Percentiles rank a stretch among this genome's conserved stretches.
Conservation (phyloP, 2,113 vertebrate species). For the Microcebus ravelobensis region DNA sequence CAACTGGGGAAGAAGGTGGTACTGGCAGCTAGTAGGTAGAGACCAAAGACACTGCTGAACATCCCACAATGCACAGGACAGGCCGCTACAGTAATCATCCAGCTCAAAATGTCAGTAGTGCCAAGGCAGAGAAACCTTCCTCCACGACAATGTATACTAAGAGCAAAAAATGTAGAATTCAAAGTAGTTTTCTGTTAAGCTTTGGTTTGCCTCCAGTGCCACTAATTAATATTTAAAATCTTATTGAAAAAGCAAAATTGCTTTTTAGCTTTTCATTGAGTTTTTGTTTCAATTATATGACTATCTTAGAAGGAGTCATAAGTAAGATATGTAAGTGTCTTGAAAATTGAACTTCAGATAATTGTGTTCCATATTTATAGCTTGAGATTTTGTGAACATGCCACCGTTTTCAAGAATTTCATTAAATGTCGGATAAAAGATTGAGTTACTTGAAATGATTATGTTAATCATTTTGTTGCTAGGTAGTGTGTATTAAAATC, state of each 20-base stretch:
- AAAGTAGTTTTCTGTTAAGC: neutral
- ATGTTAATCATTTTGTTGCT: constrained; percentile 15
- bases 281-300: constrained; percentile 43
- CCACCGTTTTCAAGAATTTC: neutral
- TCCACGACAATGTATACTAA: neutral
- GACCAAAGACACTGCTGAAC: neutral
- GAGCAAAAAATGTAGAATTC: neutral
- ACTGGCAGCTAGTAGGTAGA: neutral
- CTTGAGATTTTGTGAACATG: constrained; percentile 32
- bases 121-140: neutral
- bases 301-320: neutral
- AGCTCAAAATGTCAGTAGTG: neutral
- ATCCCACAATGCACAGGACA: neutral
- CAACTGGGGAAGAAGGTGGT: neutral
- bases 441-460: constrained; percentile 35
- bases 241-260: constrained; percentile 39
- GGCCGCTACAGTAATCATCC: neutral
- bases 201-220: neutral
- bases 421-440: constrained; percentile 33
- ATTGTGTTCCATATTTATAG: constrained; percentile 21
- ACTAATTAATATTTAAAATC: constrained; percentile 44
- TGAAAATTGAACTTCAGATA: constrained; percentile 11
- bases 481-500: constrained; percentile 1
- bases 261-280: constrained; percentile 1
- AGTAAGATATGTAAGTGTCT: neutral